These are phyloP conservation scores for Xerus rutilus DNA, from an alignment of 2,797 vertebrate species.

Conservation along the genomic window DNA sequence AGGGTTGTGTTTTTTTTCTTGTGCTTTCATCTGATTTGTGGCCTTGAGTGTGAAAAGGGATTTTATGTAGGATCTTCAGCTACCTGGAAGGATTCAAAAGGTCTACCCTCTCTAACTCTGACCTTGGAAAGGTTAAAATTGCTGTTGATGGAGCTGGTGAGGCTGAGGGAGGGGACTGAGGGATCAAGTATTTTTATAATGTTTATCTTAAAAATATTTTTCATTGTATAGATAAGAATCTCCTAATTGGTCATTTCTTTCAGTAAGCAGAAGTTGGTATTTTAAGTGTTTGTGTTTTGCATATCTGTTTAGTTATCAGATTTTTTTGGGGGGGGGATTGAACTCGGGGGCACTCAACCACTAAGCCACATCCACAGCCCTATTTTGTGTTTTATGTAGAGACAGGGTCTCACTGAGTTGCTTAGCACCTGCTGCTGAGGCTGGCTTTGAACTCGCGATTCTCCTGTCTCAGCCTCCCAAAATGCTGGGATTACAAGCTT, in stretches of 20 bases:
- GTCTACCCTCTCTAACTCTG: neutral
- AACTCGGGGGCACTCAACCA: too few species aligned
- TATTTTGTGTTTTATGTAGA: too few species aligned
- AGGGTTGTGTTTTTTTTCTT: neutral
- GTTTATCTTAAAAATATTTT: constrained; percentile 30
- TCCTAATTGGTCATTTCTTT: neutral
- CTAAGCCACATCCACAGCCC: too few species aligned
- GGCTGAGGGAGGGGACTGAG: neutral
- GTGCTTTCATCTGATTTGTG: neutral
- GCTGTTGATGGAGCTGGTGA: neutral
- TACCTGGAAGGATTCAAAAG: neutral
- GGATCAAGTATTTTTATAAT: neutral
- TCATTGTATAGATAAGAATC: neutral
- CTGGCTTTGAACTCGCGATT: too few species aligned
- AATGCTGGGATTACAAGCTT: too few species aligned
- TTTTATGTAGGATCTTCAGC: neutral
- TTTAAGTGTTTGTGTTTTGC: neutral
- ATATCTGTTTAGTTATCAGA: neutral
- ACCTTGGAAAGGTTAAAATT: neutral
- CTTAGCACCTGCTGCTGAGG: too few species aligned
- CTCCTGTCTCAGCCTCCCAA: too few species aligned
- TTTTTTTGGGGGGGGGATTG: too few species aligned
- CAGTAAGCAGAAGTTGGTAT: neutral
- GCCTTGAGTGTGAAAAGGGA: neutral
- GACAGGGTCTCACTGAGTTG: too few species aligned